Base-by-base conservation (phyloP, 1,140 invertebrate species). In the Drosophila rufa region DNA sequence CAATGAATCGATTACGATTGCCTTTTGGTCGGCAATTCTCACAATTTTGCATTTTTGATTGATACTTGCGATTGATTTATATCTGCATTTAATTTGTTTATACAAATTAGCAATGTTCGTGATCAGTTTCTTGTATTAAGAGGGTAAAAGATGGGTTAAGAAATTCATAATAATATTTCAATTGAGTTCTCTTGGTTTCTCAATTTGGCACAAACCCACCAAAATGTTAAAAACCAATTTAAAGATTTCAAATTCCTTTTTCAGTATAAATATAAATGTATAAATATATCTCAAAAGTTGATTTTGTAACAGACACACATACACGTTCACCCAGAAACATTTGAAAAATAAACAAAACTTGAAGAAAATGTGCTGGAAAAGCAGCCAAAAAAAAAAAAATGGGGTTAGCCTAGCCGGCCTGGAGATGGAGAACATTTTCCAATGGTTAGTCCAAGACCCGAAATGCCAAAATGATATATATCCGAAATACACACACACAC, bases 291-390 rank as follows among this genome's bases (percentile, higher is more conserved):
- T 48, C 7, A 45, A 38, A 25, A 25, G 62, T 58, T 70, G 67
- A 50, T 59, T 59, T 73, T 71, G 66, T 43, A 73, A 73, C 19
- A 30, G 17, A 51, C 59, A 17, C 60, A 17, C 47, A 48, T 25
- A 25, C 27, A 42, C 51, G 11, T 36, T 36, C 8, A 47, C 50
- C 47, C 11, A 36, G 0, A 38, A 40, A 2, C 11, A n/a, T 42
- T 40, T 40, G 14, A 14, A 73, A 73, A 59, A 69, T 73, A 73
- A 59, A 73, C 67, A 73, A 73, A 73, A n/a, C 25, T 43, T 58
- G 12, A 19, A 36, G 45, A 25, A 45, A 46, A 55, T 38, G 30
- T 22, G 25, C 47, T 53, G 22, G 60, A 66, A 67, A 47, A 55
- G 19, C 22, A 53, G 40, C 33, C 19, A 33, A 3, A 12, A 17